A percentile compares a stretch with the other conserved stretches of the same genome.
phyloP scores from a whole-genome alignment of 2,797 vertebrate species.

The Periparus ater region DNA sequence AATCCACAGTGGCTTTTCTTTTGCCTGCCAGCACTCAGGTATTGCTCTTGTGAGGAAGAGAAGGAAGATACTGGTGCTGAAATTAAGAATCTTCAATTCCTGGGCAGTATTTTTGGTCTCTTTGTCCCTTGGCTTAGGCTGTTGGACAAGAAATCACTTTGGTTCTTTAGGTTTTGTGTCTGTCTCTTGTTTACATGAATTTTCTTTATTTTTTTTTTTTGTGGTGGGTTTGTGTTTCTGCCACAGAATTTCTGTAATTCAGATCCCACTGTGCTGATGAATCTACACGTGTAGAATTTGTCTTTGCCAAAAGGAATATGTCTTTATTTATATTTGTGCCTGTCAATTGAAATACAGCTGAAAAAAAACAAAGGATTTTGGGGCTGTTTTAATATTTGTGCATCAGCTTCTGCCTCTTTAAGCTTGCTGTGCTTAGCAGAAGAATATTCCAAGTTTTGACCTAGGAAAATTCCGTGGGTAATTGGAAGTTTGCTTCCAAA shows the following conservation, averaged over 20 bases:
- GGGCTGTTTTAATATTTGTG: neutral
- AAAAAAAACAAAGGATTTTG: neutral
- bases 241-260: neutral
- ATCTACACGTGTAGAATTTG: neutral
- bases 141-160: neutral
- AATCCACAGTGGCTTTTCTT: neutral
- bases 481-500: slow-evolving; percentile 68
- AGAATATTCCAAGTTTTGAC: neutral
- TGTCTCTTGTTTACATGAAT: neutral
- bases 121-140: neutral
- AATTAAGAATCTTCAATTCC: neutral
- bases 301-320: neutral
- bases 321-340: neutral
- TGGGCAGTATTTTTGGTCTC: neutral
- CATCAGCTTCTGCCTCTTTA: neutral
- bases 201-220: neutral
- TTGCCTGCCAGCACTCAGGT: neutral
- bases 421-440: neutral
- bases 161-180: neutral
- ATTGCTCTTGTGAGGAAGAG: neutral
- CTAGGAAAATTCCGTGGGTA: slow-evolving; percentile 23
- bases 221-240: neutral
- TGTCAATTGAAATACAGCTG: neutral
- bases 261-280: neutral
- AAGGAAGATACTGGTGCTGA: neutral